Evolutionary conservation across 2,888 invertebrate species (phyloP), one percentile per base, ranked within the genome.

Genomic region (Latrodectus hesperus): DNA sequence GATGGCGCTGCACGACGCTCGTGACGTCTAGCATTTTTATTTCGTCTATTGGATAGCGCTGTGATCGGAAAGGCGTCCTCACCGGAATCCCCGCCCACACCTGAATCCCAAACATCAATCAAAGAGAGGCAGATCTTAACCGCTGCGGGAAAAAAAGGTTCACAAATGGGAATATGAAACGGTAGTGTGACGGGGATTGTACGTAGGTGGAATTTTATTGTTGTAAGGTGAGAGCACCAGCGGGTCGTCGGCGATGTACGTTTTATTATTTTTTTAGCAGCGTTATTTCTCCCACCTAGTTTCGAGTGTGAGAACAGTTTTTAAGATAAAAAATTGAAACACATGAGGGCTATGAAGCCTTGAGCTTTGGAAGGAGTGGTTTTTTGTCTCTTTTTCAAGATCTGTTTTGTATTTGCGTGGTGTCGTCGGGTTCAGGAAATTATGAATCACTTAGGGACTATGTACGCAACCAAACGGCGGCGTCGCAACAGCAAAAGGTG

Each of bases 401-500:
- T 38, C 38, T 38, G 38, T 38, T 38, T 38, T 38, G 38, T 38
- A 52, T n/a, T 49, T 53, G 5, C 70, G 52, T n/a, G 67, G 22
- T 65, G 38, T 49, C 38, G 71, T 75, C n/a, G 55, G 38, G 26
- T 74, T 16, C 52, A 17, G 49, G 73, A 64, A 82, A 91, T 86
- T 86, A 95, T 96, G 95, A 97, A 96, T 94, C 97, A 97, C 93
- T 95, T 98, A 92, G 97, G 97, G 91, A 98, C 98, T 91, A 98
- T 98, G 92, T 98, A 98, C 93, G 98, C 98, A 91, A 98, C 98
- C 91, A 98, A 98, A 94, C 94, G 98, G 92, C 94, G 98, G 92
- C 94, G 98, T 91, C 94, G 98, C 92, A 98, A 98, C 93, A 98
- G 98, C 90, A 98, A 98, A 94, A 98, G 98, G 98, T 98, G 93